A percentile compares a stretch with the other conserved stretches of the same genome.
Evolutionary conservation across 2,888 invertebrate genomes (phyloP).

Genomic region (Clanis bilineata): DNA sequence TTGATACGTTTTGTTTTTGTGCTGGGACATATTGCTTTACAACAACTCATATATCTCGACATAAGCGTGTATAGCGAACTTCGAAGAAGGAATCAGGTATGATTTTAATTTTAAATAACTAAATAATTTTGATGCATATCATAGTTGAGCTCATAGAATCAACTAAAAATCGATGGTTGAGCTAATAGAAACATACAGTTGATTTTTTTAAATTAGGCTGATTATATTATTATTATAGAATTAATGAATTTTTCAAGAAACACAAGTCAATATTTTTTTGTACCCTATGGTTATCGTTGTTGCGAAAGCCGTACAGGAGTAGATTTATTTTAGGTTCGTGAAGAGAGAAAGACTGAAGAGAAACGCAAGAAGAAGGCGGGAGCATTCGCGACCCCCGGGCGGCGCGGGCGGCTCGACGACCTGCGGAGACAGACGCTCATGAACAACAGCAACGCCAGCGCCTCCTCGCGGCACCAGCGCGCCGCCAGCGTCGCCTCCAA

Average conservation of each 20-base stretch:
- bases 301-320: too few species aligned
- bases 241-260: too few species aligned
- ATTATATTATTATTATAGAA: too few species aligned
- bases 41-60: slow-evolving; percentile 92
- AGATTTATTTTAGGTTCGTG: slow-evolving; percentile 59
- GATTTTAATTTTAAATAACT: neutral
- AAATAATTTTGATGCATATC: too few species aligned
- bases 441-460: slow-evolving; percentile 71
- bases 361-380: slow-evolving; percentile 72
- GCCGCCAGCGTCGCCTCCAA: slow-evolving; percentile 62
- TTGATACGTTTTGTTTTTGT: slow-evolving; percentile 81
- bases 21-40: slow-evolving; percentile 89
- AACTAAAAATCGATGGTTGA: too few species aligned
- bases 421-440: slow-evolving; percentile 66
- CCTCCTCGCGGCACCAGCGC: slow-evolving; percentile 66
- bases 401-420: slow-evolving; percentile 57
- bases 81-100: slow-evolving; percentile 73
- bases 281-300: too few species aligned
- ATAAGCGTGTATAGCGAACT: slow-evolving; percentile 92
- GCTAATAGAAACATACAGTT: too few species aligned
- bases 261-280: too few species aligned
- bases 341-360: slow-evolving; percentile 71
- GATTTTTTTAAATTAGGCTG: too few species aligned
- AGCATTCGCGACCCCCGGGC: slow-evolving; percentile 63
- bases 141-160: too few species aligned